Conservation (phyloP, 1,140 invertebrate genomes). For the Polypedilum pembai region DNA sequence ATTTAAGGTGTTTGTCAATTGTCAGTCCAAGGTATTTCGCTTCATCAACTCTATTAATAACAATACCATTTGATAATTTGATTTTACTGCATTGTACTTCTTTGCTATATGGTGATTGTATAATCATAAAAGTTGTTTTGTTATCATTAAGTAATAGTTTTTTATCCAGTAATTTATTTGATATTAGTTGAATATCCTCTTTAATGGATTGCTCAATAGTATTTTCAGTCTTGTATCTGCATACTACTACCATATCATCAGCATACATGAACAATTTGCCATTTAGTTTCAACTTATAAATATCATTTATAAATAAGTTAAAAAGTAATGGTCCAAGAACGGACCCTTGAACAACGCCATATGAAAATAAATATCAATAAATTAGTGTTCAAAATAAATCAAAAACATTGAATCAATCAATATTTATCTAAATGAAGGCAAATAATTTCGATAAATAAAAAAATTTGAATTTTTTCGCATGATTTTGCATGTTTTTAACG, state of each 20-base stretch:
- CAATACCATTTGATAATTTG: background rate
- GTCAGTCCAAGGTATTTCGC: background rate
- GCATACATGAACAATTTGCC: background rate
- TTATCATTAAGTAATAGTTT: background rate
- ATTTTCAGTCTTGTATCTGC: background rate
- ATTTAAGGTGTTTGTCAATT: background rate
- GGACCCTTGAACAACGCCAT: background rate
- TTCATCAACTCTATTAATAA: background rate
- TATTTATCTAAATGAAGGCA: too few relatives aligned
- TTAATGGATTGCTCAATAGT: background rate
- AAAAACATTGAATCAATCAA: too few relatives aligned
- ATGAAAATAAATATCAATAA: too few relatives aligned
- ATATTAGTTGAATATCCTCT: background rate
- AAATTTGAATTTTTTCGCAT: too few relatives aligned
- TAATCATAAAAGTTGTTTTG: background rate
- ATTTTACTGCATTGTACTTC: background rate
- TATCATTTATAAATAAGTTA: background rate
- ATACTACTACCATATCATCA: background rate
- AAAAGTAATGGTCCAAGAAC: background rate
- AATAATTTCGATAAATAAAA: too few relatives aligned
- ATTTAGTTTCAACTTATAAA: background rate
- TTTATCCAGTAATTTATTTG: background rate
- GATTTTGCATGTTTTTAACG: too few relatives aligned
- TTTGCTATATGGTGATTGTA: background rate
- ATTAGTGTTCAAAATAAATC: too few relatives aligned